Percentiles rank a stretch among this genome's conserved stretches.
Evolutionary conservation across 2,888 invertebrate species (phyloP).

Genomic region (Diarsia mendica): DNA sequence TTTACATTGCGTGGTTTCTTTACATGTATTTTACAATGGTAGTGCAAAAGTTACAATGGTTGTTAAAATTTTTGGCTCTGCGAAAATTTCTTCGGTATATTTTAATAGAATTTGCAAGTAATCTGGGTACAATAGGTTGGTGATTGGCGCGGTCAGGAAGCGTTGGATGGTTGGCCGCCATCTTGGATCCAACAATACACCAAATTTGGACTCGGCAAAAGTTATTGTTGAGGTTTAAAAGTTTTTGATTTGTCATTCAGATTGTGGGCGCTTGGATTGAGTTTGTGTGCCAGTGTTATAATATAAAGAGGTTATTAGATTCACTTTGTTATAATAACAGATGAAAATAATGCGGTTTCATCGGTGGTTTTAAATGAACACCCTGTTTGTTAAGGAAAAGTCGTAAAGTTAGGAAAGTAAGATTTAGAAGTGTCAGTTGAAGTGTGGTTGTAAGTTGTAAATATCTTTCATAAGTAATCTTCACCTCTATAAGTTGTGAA

Average conservation of each 20-base stretch:
- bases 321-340: conserved; percentile 15
- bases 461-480: too few relatives aligned
- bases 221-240: conserved; percentile 67
- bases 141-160: conserved; percentile 79
- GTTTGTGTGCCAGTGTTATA: conserved; percentile 32
- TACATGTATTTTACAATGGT: conserved; percentile 9
- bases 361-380: not conserved
- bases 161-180: conserved; percentile 66
- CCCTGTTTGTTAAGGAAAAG: not conserved
- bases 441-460: not conserved
- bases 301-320: conserved; percentile 26
- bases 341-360: conserved; percentile 15
- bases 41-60: conserved; percentile 61
- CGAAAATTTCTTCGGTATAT: conserved; percentile 49
- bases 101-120: conserved; percentile 86
- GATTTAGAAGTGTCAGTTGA: not conserved
- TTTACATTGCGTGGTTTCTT: conserved; percentile 48
- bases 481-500: too few relatives aligned
- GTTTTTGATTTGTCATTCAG: conserved; percentile 72
- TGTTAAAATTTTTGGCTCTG: conserved; percentile 51
- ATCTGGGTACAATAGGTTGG: conserved; percentile 79
- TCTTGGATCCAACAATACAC: conserved; percentile 73
- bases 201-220: conserved; percentile 71
- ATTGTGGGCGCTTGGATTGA: conserved; percentile 47
- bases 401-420: not conserved